A percentile compares a stretch with the other conserved stretches of the same genome.
Conservation (phyloP, 2,888 invertebrate genomes). For the Cosmia trapezina region DNA sequence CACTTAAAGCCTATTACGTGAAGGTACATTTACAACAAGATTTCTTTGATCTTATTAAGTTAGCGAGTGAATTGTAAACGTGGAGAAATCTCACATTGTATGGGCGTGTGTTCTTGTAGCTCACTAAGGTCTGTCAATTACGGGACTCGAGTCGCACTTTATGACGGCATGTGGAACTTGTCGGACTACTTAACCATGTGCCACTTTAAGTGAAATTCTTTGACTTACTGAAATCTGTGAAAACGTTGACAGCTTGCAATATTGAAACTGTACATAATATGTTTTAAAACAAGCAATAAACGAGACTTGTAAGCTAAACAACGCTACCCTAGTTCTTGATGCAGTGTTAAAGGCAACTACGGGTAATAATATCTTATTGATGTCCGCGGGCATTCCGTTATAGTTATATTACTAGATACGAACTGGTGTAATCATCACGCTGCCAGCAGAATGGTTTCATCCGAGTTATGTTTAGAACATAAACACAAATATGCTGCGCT, state of each 20-base stretch:
- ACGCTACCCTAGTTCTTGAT: constrained; percentile 5
- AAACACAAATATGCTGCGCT: constrained; percentile 50
- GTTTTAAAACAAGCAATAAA: not conserved
- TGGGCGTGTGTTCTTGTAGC: constrained; percentile 48
- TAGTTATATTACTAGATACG: constrained; percentile 35
- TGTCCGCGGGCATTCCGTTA: constrained; percentile 43
- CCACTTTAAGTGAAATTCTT: constrained; percentile 68
- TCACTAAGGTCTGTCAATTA: constrained; percentile 66
- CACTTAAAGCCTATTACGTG: constrained; percentile 55
- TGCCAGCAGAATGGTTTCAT: constrained; percentile 49
- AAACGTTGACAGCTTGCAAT: constrained; percentile 39
- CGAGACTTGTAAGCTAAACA: not conserved
- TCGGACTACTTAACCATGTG: constrained; percentile 60
- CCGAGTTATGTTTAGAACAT: constrained; percentile 55
- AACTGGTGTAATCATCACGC: constrained; percentile 45
- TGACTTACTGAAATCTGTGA: constrained; percentile 65
- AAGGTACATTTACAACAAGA: constrained; percentile 38
- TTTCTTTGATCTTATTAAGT: constrained; percentile 51
- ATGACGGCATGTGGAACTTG: constrained; percentile 65
- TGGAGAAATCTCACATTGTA: constrained; percentile 61
- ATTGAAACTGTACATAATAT: not conserved
- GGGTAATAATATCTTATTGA: constrained; percentile 31
- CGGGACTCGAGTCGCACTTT: constrained; percentile 63
- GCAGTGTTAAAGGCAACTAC: constrained; percentile 14
- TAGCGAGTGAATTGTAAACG: constrained; percentile 52